Base-by-base conservation (phyloP, 2,113 vertebrate genomes). In the Ceyx margarethae region DNA sequence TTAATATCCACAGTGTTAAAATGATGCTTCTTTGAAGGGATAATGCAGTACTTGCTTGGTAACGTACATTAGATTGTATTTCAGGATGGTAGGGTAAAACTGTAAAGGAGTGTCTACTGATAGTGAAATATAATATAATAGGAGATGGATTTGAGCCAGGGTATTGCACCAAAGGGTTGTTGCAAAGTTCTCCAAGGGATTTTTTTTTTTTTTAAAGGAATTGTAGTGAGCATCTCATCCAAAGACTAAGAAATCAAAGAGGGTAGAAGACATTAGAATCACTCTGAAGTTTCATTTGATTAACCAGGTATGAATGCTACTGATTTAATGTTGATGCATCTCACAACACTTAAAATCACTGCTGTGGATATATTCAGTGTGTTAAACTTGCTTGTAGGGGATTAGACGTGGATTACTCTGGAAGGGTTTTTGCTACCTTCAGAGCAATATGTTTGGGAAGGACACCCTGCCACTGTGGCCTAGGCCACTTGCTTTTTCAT, bases 91-190 rank as follows among this genome's bases (percentile, higher is more conserved):
- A 33, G 35, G 42, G 18, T 42, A 56, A 76, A 64, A 53, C 54
- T 64, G 37, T 46, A 43, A 71, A 76, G 75, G 37, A 89, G 75
- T 82, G 12, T 29, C 13, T 89, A 42, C 37, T 82, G 75, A 67
- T 78, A 85, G 60, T 64, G 85, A 89, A 89, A 80, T 69, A 45
- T 42, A 91, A 68, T 83, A 68, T 83, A 83, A 56, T 56, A 81
- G 53, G 68, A 83, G 68, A 71, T 96, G 81, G 92, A 87, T 77
- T 87, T 76, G 56, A 92, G 94, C 89, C 94, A 96, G 78, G 37
- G 5, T 53, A 28, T 83, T 74, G 48, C 60, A 54, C 60, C 8
- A 3, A 87, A 89, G 73, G 10, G 29, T 53, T 80, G 46, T 71
- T 94, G 72, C 23, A 33, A 85, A 92, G 92, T 82, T 79, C 94